Conservation (phyloP, 1,140 invertebrate species). For the Oncopodura yosiiana region DNA sequence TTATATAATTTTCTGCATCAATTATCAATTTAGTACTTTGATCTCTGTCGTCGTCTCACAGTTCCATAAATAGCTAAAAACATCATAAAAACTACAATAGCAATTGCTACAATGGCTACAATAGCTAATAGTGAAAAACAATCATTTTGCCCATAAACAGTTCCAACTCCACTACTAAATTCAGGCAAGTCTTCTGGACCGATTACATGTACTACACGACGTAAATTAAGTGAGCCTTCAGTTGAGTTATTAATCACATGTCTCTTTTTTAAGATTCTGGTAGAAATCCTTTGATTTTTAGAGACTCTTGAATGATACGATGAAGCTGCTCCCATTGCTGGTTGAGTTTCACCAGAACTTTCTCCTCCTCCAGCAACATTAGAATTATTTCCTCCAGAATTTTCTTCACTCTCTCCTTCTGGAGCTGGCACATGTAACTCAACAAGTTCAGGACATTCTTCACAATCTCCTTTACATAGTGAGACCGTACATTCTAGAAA, state of each 20-base stretch:
- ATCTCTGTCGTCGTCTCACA: conserved; percentile 9
- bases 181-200: conserved; percentile 33
- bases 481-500: conserved; percentile 75
- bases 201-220: conserved; percentile 30
- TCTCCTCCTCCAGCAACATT: not conserved
- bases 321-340: too few species aligned
- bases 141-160: conserved; percentile 3
- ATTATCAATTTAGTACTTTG: too few species aligned
- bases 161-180: conserved; percentile 2
- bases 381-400: not conserved
- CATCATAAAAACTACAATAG: conserved; percentile 13
- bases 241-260: not conserved
- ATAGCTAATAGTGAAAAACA: conserved; percentile 20
- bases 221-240: conserved; percentile 24
- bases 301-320: too few species aligned
- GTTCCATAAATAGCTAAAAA: conserved; percentile 14
- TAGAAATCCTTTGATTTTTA: not conserved
- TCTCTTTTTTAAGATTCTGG: too few species aligned
- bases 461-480: conserved; percentile 68
- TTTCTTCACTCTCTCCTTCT: not conserved
- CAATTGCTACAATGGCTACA: conserved; percentile 7
- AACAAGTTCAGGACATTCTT: conserved; percentile 52
- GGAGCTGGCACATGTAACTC: conserved; percentile 1
- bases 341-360: not conserved
- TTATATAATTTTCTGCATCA: too few species aligned